Conservation (phyloP, 2,888 invertebrate species). For the Aelia acuminata region DNA sequence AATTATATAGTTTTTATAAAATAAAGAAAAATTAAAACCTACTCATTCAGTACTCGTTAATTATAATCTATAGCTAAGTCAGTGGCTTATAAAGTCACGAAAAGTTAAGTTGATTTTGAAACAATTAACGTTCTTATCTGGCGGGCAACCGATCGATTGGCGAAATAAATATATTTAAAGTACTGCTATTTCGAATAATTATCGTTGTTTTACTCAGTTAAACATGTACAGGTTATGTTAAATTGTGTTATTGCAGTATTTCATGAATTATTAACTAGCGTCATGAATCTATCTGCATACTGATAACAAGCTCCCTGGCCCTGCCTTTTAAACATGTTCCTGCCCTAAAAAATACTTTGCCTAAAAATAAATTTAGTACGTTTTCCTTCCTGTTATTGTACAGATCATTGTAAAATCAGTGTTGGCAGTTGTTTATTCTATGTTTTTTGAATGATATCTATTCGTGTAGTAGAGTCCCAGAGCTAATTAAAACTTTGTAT, state of each 20-base stretch:
- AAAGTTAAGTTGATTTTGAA: neutral
- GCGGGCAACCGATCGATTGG: neutral
- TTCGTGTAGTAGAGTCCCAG: too few species aligned
- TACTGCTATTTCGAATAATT: neutral
- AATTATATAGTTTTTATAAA: too few species aligned
- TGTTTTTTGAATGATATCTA: too few species aligned
- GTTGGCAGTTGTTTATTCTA: too few species aligned
- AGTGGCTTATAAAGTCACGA: neutral
- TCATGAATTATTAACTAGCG: slow-evolving; percentile 26
- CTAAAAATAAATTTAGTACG: neutral
- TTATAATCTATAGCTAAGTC: neutral
- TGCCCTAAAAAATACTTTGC: neutral
- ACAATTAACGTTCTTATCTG: too few species aligned
- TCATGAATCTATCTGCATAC: slow-evolving; percentile 19
- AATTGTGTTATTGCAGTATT: slow-evolving; percentile 16
- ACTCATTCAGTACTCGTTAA: neutral
- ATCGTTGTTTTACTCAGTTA: neutral
- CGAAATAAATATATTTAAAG: neutral
- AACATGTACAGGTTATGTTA: slow-evolving; percentile 8
- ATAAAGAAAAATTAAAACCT: too few species aligned
- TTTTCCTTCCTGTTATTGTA: too few species aligned
- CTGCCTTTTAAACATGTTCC: neutral
- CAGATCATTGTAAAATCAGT: too few species aligned
- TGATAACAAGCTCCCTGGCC: neutral
- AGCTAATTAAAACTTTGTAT: too few species aligned